Evolutionary conservation across 2,888 invertebrate genomes (phyloP), one percentile per base, ranked within the genome.

Genomic region (Dynastes tityus): DNA sequence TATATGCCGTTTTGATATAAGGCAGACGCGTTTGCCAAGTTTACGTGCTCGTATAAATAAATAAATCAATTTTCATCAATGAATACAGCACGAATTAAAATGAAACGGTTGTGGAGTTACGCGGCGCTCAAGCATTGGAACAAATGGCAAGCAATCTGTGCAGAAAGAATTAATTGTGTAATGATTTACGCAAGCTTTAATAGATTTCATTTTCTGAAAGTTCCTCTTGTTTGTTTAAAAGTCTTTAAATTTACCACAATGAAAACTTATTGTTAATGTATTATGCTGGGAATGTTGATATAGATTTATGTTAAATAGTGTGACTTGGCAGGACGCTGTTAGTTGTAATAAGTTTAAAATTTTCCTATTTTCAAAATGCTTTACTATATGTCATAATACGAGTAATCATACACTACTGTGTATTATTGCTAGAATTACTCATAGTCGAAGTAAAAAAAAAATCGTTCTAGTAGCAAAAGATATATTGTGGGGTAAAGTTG

Each of bases 41-140:
- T 76, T 76, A 65, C 51, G 9, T 22, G 76, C 51, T 67, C 67
- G 13, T 58, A 68, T 76, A 67, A 68, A 65, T 67, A 68, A 67
- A 68, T 76, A 76, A 76, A 76, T 67, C 67, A 76, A 67, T 65
- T 76, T 76, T 67, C 76, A 58, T 76, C 76, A 76, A 76, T 76
- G 76, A 68, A 76, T 76, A 49, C 64, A 76, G 22, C 45, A n/a
- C 40, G 67, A 37, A 55, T 58, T 55, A 76, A 76, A 76, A 65
- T 67, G 13, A 68, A 40, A 27, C 67, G 68, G 22, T 16, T 22
- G 68, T 76, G n/a, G 22, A n/a, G 67, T 9, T 37, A 37, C 51
- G 27, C 29, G 27, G 68, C 68, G 51, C 45, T 76, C 61, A 65
- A 53, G 29, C 76, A 51, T 51, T 27, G 53, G 45, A 76, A 68